Evolutionary conservation across 1,140 invertebrate species (phyloP), one percentile per base, ranked within the genome.

Genomic region (Euglossa dilemma): DNA sequence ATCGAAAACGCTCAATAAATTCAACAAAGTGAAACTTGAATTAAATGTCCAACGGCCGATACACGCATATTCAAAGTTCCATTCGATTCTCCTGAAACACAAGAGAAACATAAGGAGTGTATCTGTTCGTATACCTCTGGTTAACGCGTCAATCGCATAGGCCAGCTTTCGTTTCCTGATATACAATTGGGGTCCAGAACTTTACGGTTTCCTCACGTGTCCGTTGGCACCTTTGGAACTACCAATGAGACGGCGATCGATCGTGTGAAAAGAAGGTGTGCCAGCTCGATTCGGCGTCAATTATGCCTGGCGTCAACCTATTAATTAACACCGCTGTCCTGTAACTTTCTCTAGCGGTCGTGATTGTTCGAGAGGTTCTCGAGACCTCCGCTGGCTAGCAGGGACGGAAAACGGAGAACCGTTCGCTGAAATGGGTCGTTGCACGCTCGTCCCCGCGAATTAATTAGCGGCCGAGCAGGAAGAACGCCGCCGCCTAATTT

Each of bases 281-380:
- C 61, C 76, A 9, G 9, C 2, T 71, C n/a, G 57, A 84, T 84
- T 72, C 86, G 54, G 57, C 52, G 72, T 82, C 80, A 52, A 83
- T 84, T 87, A 83, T 87, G 63, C 76, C 57, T 64, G 47, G 63
- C 71, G 80, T 87, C 86, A 73, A 78, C 63, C 80, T 76, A 82
- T 82, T 82, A 82, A 82, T 82, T 82, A 82, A 76, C 80, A 47
- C 9, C 8, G 43, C 20, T 76, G 63, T 67, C 63, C 61, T 36
- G 61, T 56, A 76, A 82, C 80, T 82, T 82, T 82, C 80, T 82
- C 80, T 54, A 52, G 20, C 52, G 20, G 36, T 57, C 71, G 71
- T 67, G 73, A 82, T 82, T 82, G 72, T 76, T 81, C 70, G 56
- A 74, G 52, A 80, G 47, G 57, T 54, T 70, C 45, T 16, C 57